Conservation (phyloP, 1,140 invertebrate species). For the Pachypsylla venusta region DNA sequence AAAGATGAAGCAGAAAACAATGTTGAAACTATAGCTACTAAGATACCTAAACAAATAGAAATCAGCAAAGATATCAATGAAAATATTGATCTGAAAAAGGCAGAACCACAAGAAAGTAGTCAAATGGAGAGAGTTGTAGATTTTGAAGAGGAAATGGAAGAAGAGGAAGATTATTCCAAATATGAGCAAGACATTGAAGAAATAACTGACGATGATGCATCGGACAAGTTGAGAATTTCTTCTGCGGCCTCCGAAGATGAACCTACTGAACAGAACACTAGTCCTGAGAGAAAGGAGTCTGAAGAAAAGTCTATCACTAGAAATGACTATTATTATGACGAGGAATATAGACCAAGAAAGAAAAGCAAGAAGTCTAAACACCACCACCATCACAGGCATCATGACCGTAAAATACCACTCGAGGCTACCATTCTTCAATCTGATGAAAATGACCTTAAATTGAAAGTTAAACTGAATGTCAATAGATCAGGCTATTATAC, state of each 20-base stretch:
- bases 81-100: background rate
- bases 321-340: constrained; percentile 10
- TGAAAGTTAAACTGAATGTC: constrained; percentile 26
- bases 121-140: constrained; percentile 14
- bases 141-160: constrained; percentile 14
- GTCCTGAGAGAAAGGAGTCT: background rate
- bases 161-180: constrained; percentile 19
- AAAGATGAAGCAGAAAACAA: constrained; percentile 4
- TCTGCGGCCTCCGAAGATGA: constrained; percentile 14
- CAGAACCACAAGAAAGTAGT: constrained; percentile 15
- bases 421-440: constrained; percentile 25
- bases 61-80: constrained; percentile 18
- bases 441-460: constrained; percentile 24
- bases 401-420: constrained; percentile 20
- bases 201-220: constrained; percentile 16
- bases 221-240: constrained; percentile 15
- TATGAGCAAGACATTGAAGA: constrained; percentile 21
- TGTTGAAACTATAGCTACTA: background rate
- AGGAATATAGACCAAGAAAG: constrained; percentile 16
- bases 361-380: constrained; percentile 25
- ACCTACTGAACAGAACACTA: constrained; percentile 10
- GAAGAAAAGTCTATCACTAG: constrained; percentile 19
- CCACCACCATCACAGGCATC: constrained; percentile 23
- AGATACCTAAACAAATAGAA: constrained; percentile 9
- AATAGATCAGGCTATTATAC: constrained; percentile 4